Base-by-base conservation (phyloP, 2,113 vertebrate genomes). In the Paradisaea rubra region DNA sequence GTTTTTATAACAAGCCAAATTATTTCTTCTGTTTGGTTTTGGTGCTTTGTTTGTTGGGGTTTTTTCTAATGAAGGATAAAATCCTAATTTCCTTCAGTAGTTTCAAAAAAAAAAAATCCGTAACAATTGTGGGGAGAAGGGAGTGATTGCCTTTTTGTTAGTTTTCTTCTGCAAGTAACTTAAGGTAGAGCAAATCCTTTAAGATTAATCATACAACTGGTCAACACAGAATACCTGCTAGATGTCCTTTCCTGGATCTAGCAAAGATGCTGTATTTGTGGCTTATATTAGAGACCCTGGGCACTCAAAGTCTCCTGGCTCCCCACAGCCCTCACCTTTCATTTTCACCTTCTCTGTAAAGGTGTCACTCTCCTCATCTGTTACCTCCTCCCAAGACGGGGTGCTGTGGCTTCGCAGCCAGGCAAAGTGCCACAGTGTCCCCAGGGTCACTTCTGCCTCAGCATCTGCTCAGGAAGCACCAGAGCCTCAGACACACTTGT, bases 351-450 rank as follows among this genome's bases (percentile, higher is more conserved):
- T 10, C 57, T 54, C n/a, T 28, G 16, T 12, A 35, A 15, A 49
- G 30, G 35, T 30, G 42, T 7, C 25, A 9, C 13, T 25, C 22
- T 12, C 18, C 42, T 53, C 70, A 35, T 20, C 60, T 35, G 9
- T 24, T 21, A 9, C 61, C 52, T 45, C 39, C 63, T 59, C 39
- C 61, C 68, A 53, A 28, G 24, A 23, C 0, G 0, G 5, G 6
- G 3, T 8, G 31, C 15, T 47, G n/a, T 15, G 50, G 9, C 47
- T 39, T 27, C 3, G 0, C 0, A 2, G 54, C 23, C 68, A 57
- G 16, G 35, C 39, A 3, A 59, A 73, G 61, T 16, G 42, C 24
- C 61, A 21, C 66, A 4, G 15, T 5, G 20, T 61, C n/a, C 61
- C 24, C 21, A 44, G 12, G 12, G 42, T 44, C 61, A 44, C 33